Percentiles rank a stretch among this genome's conserved stretches.
Conservation (phyloP, 2,888 invertebrate genomes). For the Hydriomena furcata region DNA sequence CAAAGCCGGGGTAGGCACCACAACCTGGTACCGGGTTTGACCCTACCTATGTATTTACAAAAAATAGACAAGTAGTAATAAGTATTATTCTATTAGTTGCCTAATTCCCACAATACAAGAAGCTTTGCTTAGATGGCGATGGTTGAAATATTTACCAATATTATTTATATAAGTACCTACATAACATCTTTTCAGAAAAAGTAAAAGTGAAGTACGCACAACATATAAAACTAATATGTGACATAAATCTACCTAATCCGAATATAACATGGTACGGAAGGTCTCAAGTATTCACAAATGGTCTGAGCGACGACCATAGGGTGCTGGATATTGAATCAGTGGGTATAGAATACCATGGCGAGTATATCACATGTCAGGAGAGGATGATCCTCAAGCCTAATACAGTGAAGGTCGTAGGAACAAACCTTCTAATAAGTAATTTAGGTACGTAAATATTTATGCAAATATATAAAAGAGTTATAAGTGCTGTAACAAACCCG, state of each 20-base stretch:
- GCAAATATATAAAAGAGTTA: too few species aligned
- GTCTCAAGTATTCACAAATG: background rate
- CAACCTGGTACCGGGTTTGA: too few species aligned
- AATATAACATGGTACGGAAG: background rate
- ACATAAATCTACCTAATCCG: background rate
- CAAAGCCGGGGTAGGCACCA: too few species aligned
- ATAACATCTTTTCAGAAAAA: constrained; percentile 3
- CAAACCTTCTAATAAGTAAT: background rate
- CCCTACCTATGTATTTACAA: too few species aligned
- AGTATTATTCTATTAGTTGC: too few species aligned
- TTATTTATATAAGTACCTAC: too few species aligned
- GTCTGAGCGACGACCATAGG: background rate
- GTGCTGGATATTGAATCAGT: constrained; percentile 8
- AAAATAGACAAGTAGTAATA: too few species aligned
- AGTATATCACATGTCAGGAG: constrained; percentile 12
- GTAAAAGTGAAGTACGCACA: constrained; percentile 1
- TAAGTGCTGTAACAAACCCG: too few species aligned
- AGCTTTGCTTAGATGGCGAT: too few species aligned
- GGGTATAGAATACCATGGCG: background rate
- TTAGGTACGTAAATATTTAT: constrained; percentile 3
- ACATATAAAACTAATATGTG: constrained; percentile 9
- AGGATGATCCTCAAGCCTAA: background rate
- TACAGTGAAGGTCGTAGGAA: background rate
- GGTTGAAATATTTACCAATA: too few species aligned
- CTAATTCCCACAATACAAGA: too few species aligned